phyloP scores from a whole-genome alignment of 2,797 vertebrate species.

The Acanthurus tractus region DNA sequence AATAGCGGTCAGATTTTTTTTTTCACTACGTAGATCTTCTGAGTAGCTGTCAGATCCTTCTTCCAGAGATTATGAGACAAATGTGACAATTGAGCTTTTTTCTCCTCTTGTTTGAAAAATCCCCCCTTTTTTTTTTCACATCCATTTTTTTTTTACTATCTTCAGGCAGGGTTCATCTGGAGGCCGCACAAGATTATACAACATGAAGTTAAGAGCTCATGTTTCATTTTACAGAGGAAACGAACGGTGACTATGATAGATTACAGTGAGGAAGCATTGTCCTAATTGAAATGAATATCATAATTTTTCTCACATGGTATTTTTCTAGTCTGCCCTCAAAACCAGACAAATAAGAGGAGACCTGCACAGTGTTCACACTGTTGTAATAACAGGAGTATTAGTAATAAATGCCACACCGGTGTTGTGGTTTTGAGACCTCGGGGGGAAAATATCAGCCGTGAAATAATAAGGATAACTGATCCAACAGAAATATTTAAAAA shows the following conservation, averaged over 20 bases:
- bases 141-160: slow-evolving; percentile 40
- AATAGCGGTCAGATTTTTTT: slow-evolving; percentile 34
- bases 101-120: not conserved
- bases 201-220: slow-evolving; percentile 58
- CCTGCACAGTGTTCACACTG: slow-evolving; percentile 47
- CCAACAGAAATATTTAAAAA: slow-evolving; percentile 64
- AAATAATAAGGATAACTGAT: slow-evolving; percentile 39
- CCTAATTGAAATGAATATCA: slow-evolving; percentile 78
- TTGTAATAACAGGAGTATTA: slow-evolving; percentile 53
- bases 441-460: slow-evolving; percentile 50
- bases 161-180: slow-evolving; percentile 58
- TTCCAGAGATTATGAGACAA: slow-evolving; percentile 34
- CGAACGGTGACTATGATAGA: slow-evolving; percentile 67
- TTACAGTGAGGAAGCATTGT: slow-evolving; percentile 55
- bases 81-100: slow-evolving; percentile 21
- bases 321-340: slow-evolving; percentile 67
- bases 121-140: slow-evolving; percentile 20
- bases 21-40: slow-evolving; percentile 21
- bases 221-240: slow-evolving; percentile 67
- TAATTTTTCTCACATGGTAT: slow-evolving; percentile 59
- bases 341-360: slow-evolving; percentile 62
- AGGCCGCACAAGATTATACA: slow-evolving; percentile 66
- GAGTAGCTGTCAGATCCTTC: slow-evolving; percentile 25
- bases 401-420: slow-evolving; percentile 54
- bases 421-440: slow-evolving; percentile 48